Percentiles rank a stretch among this genome's conserved stretches.
Evolutionary conservation across 1,140 invertebrate species (phyloP).

Genomic region (Tetragonula clypearis): DNA sequence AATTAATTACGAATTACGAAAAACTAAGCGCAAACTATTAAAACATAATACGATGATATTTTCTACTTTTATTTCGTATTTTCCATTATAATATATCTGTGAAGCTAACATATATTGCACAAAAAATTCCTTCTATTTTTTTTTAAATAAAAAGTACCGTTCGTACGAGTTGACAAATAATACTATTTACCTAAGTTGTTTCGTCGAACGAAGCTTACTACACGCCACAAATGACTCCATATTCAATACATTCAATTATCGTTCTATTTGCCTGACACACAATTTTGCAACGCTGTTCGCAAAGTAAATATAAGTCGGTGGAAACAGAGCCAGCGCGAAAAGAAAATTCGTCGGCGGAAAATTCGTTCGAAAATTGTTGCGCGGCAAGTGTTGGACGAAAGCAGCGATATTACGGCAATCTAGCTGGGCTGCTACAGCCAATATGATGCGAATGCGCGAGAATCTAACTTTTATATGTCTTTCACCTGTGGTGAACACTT

Average conservation of each 20-base stretch:
- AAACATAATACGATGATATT: no score
- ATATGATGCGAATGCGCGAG: conserved; percentile 25
- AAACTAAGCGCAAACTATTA: no score
- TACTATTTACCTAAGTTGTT: no score
- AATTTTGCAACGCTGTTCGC: no score
- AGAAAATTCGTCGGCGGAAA: not conserved
- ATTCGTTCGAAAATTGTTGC: not conserved
- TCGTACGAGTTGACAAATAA: no score
- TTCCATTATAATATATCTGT: no score
- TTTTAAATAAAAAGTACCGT: no score
- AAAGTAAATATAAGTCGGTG: not conserved
- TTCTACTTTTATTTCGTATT: no score
- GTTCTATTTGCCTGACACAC: not conserved
- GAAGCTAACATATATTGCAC: no score
- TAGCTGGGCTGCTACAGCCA: not conserved
- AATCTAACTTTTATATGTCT: conserved; percentile 40
- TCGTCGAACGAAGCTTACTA: no score
- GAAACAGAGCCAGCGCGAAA: not conserved
- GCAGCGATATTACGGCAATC: not conserved
- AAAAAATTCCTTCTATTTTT: no score
- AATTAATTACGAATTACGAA: no score
- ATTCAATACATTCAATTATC: not conserved
- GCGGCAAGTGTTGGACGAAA: not conserved
- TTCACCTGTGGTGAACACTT: conserved; percentile 8
- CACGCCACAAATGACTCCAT: not conserved